A percentile compares a stretch with the other conserved stretches of the same genome.
phyloP scores from a whole-genome alignment of 2,113 vertebrate genomes.

The Romanogobio albipinnatus region DNA sequence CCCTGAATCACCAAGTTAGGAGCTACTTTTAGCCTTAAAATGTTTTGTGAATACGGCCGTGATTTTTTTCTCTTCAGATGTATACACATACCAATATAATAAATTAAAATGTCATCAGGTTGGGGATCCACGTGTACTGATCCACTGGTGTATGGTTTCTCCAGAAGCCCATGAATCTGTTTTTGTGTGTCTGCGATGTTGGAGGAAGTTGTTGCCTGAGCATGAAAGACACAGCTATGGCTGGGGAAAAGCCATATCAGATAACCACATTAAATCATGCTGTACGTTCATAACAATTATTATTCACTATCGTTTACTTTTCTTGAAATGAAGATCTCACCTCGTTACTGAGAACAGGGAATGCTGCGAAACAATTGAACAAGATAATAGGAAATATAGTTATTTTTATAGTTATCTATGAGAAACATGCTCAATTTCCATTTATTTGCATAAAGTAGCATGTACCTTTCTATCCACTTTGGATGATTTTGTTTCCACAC shows the following conservation, averaged over 20 bases:
- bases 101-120: constrained; percentile 64
- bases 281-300: neutral
- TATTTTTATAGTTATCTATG: neutral
- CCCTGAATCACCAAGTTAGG: no score
- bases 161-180: constrained; percentile 58
- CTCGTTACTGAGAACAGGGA: neutral
- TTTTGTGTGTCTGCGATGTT: constrained; percentile 56
- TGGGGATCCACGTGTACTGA: constrained; percentile 47
- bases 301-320: neutral
- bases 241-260: constrained; percentile 51
- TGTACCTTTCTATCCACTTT: neutral
- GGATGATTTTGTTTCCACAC: neutral
- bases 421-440: neutral
- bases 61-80: neutral
- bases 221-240: constrained; percentile 71
- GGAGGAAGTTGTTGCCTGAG: constrained; percentile 60
- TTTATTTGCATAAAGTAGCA: neutral
- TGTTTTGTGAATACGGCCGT: no score
- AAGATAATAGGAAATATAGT: neutral
- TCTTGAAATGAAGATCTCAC: neutral
- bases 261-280: neutral
- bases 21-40: no score
- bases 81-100: constrained; percentile 69
- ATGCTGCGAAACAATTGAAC: neutral
- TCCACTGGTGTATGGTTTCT: constrained; percentile 53